These are phyloP conservation scores for Eutolmus rufibarbis DNA, from an alignment of 2,888 invertebrate genomes.

Conservation along the genomic window DNA sequence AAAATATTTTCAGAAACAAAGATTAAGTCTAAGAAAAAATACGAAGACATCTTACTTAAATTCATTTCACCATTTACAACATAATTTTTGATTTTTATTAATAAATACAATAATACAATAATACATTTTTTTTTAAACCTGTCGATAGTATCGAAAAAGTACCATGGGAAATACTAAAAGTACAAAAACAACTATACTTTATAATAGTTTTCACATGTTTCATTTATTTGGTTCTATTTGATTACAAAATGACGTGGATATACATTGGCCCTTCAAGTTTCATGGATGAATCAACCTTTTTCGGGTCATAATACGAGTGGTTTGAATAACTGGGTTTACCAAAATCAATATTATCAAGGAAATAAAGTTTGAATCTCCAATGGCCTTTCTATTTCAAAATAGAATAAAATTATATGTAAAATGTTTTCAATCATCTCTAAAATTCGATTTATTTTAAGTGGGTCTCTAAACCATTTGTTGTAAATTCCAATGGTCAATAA, in stretches of 20 bases:
- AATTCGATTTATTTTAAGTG: background rate
- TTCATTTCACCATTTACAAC: too few relatives aligned
- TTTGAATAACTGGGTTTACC: background rate
- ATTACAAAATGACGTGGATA: background rate
- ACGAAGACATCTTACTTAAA: too few relatives aligned
- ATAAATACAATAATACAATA: too few relatives aligned
- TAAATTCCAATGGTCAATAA: background rate
- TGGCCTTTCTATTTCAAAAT: background rate
- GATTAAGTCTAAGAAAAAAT: too few relatives aligned
- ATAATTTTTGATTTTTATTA: too few relatives aligned
- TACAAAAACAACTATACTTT: too few relatives aligned
- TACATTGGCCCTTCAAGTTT: background rate
- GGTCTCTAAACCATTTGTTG: background rate
- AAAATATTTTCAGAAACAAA: too few relatives aligned
- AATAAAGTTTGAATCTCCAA: background rate
- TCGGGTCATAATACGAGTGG: background rate
- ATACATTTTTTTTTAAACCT: too few relatives aligned
- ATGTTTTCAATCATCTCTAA: background rate
- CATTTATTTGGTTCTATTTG: too few relatives aligned
- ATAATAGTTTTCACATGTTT: too few relatives aligned
- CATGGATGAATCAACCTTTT: background rate
- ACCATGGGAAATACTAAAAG: too few relatives aligned
- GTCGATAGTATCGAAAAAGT: too few relatives aligned
- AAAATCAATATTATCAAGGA: background rate
- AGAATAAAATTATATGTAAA: background rate